Percentiles rank a stretch among this genome's conserved stretches.
phyloP scores from a whole-genome alignment of 2,113 vertebrate genomes.

The mouse (Mus musculus) region DNA sequence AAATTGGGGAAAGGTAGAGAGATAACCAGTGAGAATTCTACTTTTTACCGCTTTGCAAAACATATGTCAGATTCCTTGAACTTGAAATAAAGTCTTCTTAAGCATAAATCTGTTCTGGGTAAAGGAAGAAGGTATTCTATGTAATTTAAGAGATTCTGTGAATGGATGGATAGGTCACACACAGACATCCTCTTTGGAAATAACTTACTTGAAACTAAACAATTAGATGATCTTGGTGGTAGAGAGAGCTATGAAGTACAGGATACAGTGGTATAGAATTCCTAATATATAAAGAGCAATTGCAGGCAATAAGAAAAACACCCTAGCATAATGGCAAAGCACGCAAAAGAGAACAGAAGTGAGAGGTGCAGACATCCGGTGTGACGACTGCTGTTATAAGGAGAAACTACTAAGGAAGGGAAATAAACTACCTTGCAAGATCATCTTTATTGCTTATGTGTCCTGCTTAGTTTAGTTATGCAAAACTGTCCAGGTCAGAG shows the following conservation, averaged over 20 bases:
- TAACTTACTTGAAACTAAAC: slow-evolving; percentile 18
- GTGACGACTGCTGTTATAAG: not conserved
- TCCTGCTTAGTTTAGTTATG: not conserved
- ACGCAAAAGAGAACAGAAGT: not conserved
- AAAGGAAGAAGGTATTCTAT: slow-evolving; percentile 18
- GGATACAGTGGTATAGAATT: not conserved
- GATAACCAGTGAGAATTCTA: not conserved
- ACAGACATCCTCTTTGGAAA: not conserved
- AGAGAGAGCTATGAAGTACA: not conserved
- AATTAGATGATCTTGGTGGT: not conserved
- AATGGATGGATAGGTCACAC: not conserved
- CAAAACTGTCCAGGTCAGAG: not conserved
- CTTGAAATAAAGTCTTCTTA: slow-evolving; percentile 6
- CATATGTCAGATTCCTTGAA: not conserved
- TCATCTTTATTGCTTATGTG: not conserved
- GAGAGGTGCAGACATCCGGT: not conserved
- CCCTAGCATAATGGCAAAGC: slow-evolving; percentile 5
- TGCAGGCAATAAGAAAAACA: slow-evolving; percentile 33
- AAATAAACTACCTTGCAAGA: slow-evolving; percentile 37
- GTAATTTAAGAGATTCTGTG: not conserved
- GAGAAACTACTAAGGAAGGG: slow-evolving; percentile 17
- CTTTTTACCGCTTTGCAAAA: slow-evolving; percentile 30
- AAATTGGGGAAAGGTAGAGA: not conserved
- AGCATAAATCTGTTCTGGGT: not conserved
- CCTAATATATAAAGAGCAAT: not conserved